Base-by-base conservation (phyloP, 2,797 vertebrate genomes). In the Xiphophorus birchmanni region DNA sequence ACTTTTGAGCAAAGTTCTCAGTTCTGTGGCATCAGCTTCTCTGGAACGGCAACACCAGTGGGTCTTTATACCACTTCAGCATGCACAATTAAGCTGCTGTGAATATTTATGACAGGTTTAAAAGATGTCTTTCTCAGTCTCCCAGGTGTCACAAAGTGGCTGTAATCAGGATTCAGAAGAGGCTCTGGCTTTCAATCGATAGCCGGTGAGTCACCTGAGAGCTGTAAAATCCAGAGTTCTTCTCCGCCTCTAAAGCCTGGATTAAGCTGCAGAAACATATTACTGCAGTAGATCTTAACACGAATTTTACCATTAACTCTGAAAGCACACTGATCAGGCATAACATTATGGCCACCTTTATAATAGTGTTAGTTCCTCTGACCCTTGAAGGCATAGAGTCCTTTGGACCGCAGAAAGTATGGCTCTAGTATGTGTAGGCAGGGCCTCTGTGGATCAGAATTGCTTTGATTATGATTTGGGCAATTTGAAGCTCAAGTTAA, bases 91-190 rank as follows among this genome's bases (percentile, higher is more conserved):
- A 96, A 96, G 93, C 93, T 92, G 92, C 92, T 90, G 93, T 94
- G 95, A 94, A 96, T 96, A 96, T 96, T 96, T 96, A 96, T 94
- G 93, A 90, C n/a, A 26, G 92, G 89, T 92, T 95, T 95, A 93
- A 94, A 94, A 91, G 88, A 90, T 88, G 87, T 87, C 93, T 89
- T 87, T 90, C 92, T 89, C 83, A 42, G 92, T 95, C 95, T 95
- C 95, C 67, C 86, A 94, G 94, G 95, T 95, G 93, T 95, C 95
- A 90, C 95, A 96, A 95, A 95, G 91, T 93, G 93, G 92, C 92
- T 92, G 94, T 95, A 95, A 95, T 96, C 95, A 95, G 93, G 90
- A 94, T 92, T 94, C 91, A 90, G 93, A 88, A 90, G 91, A 87
- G 90, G 82, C 86, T 89, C 65, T 82, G 63, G 86, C 89, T 87